A percentile compares a stretch with the other conserved stretches of the same genome.
phyloP scores from a whole-genome alignment of 2,797 vertebrate genomes.

The Poecilia velifera region DNA sequence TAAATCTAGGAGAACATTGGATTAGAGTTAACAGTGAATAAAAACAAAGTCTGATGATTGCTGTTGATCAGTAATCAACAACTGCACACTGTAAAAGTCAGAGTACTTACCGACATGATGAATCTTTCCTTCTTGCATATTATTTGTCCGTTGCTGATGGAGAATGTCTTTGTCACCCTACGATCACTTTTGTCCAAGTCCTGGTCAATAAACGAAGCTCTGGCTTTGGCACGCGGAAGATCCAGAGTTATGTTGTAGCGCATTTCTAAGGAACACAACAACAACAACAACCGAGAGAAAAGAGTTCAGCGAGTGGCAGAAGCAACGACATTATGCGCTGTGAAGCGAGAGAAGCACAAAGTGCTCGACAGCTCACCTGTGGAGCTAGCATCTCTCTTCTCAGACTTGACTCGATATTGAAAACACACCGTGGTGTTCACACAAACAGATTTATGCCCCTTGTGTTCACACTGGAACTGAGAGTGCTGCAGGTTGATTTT shows the following conservation, averaged over 20 bases:
- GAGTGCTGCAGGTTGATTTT: constrained; percentile 93
- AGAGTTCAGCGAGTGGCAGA: neutral
- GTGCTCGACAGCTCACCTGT: constrained; percentile 56
- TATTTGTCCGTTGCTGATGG: constrained; percentile 62
- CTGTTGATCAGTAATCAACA: neutral
- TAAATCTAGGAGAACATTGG: neutral
- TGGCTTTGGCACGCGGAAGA: constrained; percentile 85
- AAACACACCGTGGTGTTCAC: constrained; percentile 87
- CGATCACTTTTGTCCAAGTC: constrained; percentile 78
- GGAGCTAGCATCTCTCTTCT: constrained; percentile 55
- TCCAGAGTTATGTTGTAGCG: constrained; percentile 88
- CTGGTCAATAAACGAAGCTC: constrained; percentile 83
- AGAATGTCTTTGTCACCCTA: constrained; percentile 78
- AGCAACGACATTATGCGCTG: neutral
- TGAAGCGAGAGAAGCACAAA: neutral
- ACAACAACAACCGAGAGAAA: neutral
- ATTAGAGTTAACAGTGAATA: neutral
- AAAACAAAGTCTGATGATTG: neutral
- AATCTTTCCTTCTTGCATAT: constrained; percentile 83
- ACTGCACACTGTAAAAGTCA: constrained; percentile 58
- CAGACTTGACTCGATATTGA: constrained; percentile 85
- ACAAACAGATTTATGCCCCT: constrained; percentile 61
- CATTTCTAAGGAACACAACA: constrained; percentile 52
- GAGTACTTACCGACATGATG: constrained; percentile 96
- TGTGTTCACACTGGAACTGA: constrained; percentile 76